Evolutionary conservation across 1,140 invertebrate genomes (phyloP).

Genomic region (Anastatus disparis): DNA sequence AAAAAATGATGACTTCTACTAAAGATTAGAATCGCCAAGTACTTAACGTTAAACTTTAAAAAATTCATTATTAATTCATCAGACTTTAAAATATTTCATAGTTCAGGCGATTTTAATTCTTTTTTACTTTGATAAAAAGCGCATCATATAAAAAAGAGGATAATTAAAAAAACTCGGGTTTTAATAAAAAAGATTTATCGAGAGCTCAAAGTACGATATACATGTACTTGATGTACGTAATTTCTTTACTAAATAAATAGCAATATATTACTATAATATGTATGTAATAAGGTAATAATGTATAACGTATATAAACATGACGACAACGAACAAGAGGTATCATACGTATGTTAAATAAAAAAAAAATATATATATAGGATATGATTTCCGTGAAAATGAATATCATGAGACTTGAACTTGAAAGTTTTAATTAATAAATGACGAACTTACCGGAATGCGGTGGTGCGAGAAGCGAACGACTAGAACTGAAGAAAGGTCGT

Average conservation of each 20-base stretch:
- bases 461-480: constrained; percentile 75
- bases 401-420: too few relatives aligned
- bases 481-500: constrained; percentile 93
- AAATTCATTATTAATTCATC: too few relatives aligned
- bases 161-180: neutral
- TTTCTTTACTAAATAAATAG: neutral
- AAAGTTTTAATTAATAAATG: too few relatives aligned
- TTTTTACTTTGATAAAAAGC: neutral
- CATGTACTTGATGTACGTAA: constrained; percentile 1
- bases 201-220: constrained; percentile 1
- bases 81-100: too few relatives aligned
- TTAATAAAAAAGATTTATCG: neutral
- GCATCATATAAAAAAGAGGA: neutral
- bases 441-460: constrained; percentile 61
- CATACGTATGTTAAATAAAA: too few relatives aligned
- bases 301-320: too few relatives aligned
- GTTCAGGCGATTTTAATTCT: neutral
- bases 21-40: constrained; percentile 5
- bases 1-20: neutral
- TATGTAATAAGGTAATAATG: too few relatives aligned
- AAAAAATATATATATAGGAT: constrained; percentile 3
- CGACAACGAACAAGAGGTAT: neutral
- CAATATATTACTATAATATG: neutral
- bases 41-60: too few relatives aligned
- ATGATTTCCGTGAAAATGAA: too few relatives aligned